Percentiles rank a stretch among this genome's conserved stretches.
These are phyloP conservation scores for Anadara kagoshimensis DNA, from an alignment of 1,140 invertebrate genomes.

Conservation along the genomic window DNA sequence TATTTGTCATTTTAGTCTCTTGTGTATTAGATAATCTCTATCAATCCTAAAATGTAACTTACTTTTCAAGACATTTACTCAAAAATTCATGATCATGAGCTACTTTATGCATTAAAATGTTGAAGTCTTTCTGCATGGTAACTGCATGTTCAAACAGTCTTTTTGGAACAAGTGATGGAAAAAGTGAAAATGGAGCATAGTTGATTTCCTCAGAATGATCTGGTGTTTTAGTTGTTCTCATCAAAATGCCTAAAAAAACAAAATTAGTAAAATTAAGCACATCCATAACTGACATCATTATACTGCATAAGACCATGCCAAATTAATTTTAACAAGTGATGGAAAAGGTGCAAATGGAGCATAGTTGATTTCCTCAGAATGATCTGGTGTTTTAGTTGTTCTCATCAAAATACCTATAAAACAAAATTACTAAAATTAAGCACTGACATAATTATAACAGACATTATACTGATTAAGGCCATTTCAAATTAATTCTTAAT, in stretches of 20 bases:
- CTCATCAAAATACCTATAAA: slow-evolving; percentile 57
- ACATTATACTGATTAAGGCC: background rate
- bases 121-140: slow-evolving; percentile 84
- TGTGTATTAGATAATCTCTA: no score
- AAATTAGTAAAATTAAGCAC: background rate
- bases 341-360: slow-evolving; percentile 86
- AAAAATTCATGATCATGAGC: slow-evolving; percentile 91
- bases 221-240: slow-evolving; percentile 41
- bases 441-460: background rate
- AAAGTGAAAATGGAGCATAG: slow-evolving; percentile 81
- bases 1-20: no score
- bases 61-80: slow-evolving; percentile 80
- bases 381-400: slow-evolving; percentile 26
- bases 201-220: slow-evolving; percentile 37
- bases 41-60: slow-evolving; percentile 50
- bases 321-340: slow-evolving; percentile 79
- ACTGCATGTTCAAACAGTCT: slow-evolving; percentile 85
- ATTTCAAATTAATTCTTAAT: background rate
- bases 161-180: slow-evolving; percentile 88
- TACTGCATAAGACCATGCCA: background rate
- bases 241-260: slow-evolving; percentile 53
- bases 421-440: background rate
- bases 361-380: slow-evolving; percentile 42
- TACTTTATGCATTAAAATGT: slow-evolving; percentile 91
- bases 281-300: background rate